Conservation (phyloP, 2,113 vertebrate genomes). For the Ivindomyrus marchei region DNA sequence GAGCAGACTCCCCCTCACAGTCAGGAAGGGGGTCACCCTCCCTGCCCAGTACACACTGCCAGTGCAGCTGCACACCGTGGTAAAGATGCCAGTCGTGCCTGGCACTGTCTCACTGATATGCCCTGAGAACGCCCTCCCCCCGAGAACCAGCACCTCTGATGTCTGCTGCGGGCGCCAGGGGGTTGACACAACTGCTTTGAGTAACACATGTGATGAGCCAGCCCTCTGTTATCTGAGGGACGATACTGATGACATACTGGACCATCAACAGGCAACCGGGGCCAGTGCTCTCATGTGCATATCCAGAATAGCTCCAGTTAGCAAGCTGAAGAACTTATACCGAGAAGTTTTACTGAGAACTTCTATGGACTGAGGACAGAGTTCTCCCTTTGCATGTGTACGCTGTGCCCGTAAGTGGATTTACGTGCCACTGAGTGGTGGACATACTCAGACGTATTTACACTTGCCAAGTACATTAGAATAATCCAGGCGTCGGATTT, state of each 20-base stretch:
- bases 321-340: background rate
- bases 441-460: background rate
- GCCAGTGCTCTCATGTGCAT: background rate
- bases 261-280: background rate
- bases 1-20: background rate
- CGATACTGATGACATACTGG: background rate
- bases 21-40: background rate
- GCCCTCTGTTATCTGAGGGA: background rate
- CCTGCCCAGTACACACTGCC: background rate
- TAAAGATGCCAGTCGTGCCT: background rate
- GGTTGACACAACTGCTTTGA: background rate
- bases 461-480: slow-evolving; percentile 7
- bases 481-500: background rate
- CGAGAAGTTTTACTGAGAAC: background rate
- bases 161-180: background rate
- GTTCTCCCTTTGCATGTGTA: background rate
- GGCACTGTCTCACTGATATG: background rate
- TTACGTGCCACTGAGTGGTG: slow-evolving; percentile 9
- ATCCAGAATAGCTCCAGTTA: no score
- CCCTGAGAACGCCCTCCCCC: background rate
- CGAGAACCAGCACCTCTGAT: background rate
- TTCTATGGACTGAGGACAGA: background rate
- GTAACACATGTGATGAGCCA: background rate
- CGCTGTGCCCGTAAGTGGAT: background rate
- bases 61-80: background rate